Evolutionary conservation across 1,140 invertebrate genomes (phyloP).

Genomic region (Homarus americanus): DNA sequence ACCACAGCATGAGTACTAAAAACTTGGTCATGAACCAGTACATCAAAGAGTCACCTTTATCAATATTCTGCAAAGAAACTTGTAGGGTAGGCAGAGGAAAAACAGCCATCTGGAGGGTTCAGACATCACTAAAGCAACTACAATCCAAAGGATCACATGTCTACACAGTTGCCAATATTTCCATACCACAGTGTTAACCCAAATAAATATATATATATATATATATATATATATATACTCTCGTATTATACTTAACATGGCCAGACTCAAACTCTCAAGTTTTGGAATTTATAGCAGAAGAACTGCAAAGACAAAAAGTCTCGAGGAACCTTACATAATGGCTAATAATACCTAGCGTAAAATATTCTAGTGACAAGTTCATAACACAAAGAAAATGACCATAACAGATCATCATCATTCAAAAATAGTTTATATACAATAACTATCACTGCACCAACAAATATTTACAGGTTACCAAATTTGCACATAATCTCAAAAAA

Average conservation of each 20-base stretch:
- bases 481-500: slow-evolving; percentile 36
- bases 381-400: slow-evolving; percentile 21
- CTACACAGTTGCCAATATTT: neutral
- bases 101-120: slow-evolving; percentile 40
- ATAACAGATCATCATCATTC: slow-evolving; percentile 16
- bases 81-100: slow-evolving; percentile 11
- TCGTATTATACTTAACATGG: slow-evolving; percentile 16
- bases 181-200: neutral
- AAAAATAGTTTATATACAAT: slow-evolving; percentile 63
- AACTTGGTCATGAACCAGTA: slow-evolving; percentile 29
- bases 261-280: neutral
- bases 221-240: neutral
- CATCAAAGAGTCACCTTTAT: slow-evolving; percentile 27
- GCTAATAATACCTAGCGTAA: neutral
- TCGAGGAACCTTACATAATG: slow-evolving; percentile 20
- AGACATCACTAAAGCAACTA: slow-evolving; percentile 49
- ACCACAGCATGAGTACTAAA: slow-evolving; percentile 48
- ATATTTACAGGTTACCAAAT: slow-evolving; percentile 41
- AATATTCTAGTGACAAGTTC: neutral
- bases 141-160: neutral
- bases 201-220: no score
- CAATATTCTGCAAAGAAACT: slow-evolving; percentile 24
- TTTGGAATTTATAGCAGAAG: neutral
- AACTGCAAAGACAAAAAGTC: slow-evolving; percentile 17
- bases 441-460: slow-evolving; percentile 58